Base-by-base conservation (phyloP, 2,797 vertebrate genomes). In the Mormyrops boulengeri region DNA sequence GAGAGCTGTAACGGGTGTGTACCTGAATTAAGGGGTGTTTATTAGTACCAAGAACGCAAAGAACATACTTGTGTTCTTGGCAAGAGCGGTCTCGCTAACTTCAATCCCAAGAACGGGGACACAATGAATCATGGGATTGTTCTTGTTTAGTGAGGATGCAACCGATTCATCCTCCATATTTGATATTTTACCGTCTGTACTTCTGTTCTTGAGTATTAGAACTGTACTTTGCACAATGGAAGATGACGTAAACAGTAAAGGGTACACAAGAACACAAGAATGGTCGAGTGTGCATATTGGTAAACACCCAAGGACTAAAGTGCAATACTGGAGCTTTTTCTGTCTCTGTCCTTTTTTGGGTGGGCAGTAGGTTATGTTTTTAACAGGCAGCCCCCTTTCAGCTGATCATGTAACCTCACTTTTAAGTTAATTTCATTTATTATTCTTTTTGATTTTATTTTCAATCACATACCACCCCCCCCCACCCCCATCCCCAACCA, bases 1-100 rank as follows among this genome's bases (percentile, higher is more conserved):
- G 92, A 93, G 91, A 91, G 91, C 90, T 87, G 92, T 93, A 93
- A 94, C 92, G 92, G 91, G 89, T 92, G 92, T 93, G 85, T 93
- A 90, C 93, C 91, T 90, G 91, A 91, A 93, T 94, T 94, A 93
- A 93, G 69, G 69, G 69, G 4, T 17, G 30, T 73, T 38, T 6
- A 41, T 73, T 38, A 73, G 69, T 73, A 38, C 5, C 12, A 73
- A 73, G 69, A 73, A 73, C 34, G 69, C 30, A 38, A 38, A 41
- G 69, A 73, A 73, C 69, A 17, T 57, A 57, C 55, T 57, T 57
- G 0, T 73, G 69, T 73, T 73, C 69, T 38, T 41, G 69, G 69
- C 30, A 38, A 38, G 34, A 17, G 12, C 14, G 34, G 12, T 73
- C 14, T 2, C 14, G 14, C 69, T 73, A 73, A 73, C 34, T 38